These are phyloP conservation scores for Oceanodroma leucorhoa DNA, from an alignment of 2,797 vertebrate species.

Conservation along the genomic window DNA sequence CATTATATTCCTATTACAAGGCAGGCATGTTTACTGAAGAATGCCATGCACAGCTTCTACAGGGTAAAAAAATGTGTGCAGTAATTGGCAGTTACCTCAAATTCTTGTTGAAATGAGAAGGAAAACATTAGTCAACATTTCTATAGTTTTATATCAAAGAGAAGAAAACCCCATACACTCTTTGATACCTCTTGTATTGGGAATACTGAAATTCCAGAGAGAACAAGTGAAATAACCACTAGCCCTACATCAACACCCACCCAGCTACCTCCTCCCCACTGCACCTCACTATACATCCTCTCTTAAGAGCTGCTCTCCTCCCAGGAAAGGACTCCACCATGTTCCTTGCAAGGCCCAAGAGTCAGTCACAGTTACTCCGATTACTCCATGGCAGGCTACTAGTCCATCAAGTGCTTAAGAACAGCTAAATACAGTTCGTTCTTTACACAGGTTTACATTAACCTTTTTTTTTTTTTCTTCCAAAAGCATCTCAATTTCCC, in stretches of 20 bases:
- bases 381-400: not conserved
- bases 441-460: not conserved
- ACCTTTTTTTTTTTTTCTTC: too few species aligned
- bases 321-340: not conserved
- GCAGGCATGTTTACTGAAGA: not conserved
- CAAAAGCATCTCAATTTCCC: not conserved
- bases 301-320: not conserved
- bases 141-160: not conserved
- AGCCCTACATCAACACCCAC: not conserved
- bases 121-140: not conserved
- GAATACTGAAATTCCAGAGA: not conserved
- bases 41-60: not conserved
- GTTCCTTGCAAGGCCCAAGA: not conserved
- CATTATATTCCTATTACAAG: not conserved
- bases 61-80: not conserved
- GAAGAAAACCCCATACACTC: rapidly evolving
- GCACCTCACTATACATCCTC: not conserved
- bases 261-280: not conserved
- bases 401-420: not conserved
- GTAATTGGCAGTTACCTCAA: not conserved
- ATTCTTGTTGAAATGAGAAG: not conserved
- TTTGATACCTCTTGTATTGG: not conserved
- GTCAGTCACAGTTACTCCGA: not conserved
- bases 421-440: not conserved
- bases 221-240: not conserved